A percentile compares a stretch with the other conserved stretches of the same genome.
These are phyloP conservation scores for Marisa cornuarietis DNA, from an alignment of 1,140 invertebrate genomes.

Conservation along the genomic window DNA sequence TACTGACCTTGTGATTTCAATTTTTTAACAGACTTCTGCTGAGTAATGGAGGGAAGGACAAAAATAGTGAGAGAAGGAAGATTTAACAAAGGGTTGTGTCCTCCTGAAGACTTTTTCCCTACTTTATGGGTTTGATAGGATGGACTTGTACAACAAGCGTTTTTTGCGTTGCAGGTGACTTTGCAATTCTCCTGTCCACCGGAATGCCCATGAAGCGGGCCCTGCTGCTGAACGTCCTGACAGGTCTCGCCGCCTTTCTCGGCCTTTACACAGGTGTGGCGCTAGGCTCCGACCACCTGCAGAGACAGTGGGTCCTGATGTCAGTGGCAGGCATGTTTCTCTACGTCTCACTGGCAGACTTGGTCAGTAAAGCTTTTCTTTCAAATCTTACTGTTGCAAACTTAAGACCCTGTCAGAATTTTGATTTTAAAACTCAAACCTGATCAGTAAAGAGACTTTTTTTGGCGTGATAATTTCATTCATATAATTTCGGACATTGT, in stretches of 20 bases:
- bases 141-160: too few relatives aligned
- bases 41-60: too few relatives aligned
- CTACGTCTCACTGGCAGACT: slow-evolving; percentile 72
- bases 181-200: slow-evolving; percentile 88
- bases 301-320: slow-evolving; percentile 69
- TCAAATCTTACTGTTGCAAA: too few relatives aligned
- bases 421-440: too few relatives aligned
- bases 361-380: slow-evolving; percentile 64
- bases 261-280: slow-evolving; percentile 71
- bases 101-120: neutral
- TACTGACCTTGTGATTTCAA: too few relatives aligned
- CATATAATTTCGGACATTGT: too few relatives aligned
- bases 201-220: slow-evolving; percentile 76
- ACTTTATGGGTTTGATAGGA: slow-evolving; percentile 1
- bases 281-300: slow-evolving; percentile 38
- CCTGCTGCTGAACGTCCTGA: slow-evolving; percentile 74
- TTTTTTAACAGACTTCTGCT: too few relatives aligned
- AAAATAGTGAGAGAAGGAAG: too few relatives aligned
- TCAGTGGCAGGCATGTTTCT: slow-evolving; percentile 73
- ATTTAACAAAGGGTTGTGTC: neutral
- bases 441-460: too few relatives aligned
- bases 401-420: too few relatives aligned
- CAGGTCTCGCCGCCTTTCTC: slow-evolving; percentile 74
- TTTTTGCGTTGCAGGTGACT: slow-evolving; percentile 75
- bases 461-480: too few relatives aligned